Conservation (phyloP, 2,797 vertebrate species). For the Pseudopleuronectes americanus region DNA sequence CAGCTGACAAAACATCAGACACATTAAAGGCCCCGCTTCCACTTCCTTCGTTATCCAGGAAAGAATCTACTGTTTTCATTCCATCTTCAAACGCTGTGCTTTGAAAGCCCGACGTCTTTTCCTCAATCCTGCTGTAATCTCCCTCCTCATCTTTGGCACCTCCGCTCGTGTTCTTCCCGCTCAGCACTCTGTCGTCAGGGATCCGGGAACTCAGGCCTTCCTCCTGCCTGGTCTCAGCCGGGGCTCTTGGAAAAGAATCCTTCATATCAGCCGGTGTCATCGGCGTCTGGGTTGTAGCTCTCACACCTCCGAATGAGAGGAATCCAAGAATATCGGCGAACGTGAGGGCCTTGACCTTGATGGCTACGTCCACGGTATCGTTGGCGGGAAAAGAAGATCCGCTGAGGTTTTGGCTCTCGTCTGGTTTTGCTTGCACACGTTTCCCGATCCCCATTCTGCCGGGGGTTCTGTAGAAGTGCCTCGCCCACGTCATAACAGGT, state of each 20-base stretch:
- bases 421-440: slow-evolving; percentile 22
- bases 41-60: slow-evolving; percentile 44
- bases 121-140: background rate
- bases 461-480: slow-evolving; percentile 10
- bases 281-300: background rate
- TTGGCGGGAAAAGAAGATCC: background rate
- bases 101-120: background rate
- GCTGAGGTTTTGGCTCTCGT: background rate
- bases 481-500: background rate
- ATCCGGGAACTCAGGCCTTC: accelerated
- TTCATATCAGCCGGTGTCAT: background rate
- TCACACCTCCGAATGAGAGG: slow-evolving; percentile 51
- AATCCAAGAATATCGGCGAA: slow-evolving; percentile 65
- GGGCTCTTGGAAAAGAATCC: background rate
- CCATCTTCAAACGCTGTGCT: background rate
- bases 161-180: background rate
- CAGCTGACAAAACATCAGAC: slow-evolving; percentile 10
- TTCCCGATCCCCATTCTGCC: slow-evolving; percentile 54
- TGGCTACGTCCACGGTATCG: background rate
- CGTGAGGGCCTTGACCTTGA: slow-evolving; percentile 7
- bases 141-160: background rate
- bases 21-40: slow-evolving; percentile 24
- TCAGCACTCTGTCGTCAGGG: background rate
- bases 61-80: background rate
- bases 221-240: background rate